Evolutionary conservation across 1,140 invertebrate genomes (phyloP).

Genomic region (Pararge aegeria): DNA sequence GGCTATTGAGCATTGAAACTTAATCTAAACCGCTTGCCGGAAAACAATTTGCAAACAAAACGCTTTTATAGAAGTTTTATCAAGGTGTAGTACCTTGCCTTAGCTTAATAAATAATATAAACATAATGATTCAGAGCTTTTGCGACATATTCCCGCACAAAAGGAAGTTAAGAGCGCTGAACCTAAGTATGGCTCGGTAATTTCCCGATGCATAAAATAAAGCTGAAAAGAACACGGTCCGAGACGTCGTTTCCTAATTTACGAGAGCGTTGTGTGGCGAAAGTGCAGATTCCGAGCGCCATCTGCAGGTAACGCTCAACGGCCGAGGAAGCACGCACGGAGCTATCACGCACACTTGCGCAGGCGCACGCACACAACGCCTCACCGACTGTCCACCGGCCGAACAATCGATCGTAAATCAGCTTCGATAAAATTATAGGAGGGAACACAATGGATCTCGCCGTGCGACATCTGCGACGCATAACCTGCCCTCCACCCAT

Average conservation of each 20-base stretch:
- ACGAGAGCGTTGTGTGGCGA: conserved; percentile 60
- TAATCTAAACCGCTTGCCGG: conserved; percentile 60
- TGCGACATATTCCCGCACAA: conserved; percentile 21
- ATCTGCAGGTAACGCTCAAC: conserved; percentile 65
- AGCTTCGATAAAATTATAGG: conserved; percentile 78
- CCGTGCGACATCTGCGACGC: conserved; percentile 52
- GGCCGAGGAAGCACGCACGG: conserved; percentile 45
- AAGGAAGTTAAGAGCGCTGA: conserved; percentile 26
- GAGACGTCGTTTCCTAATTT: conserved; percentile 68
- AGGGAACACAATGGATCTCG: conserved; percentile 76
- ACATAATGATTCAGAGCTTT: conserved; percentile 36
- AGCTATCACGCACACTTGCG: conserved; percentile 52
- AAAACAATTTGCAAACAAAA: conserved; percentile 28
- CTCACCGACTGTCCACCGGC: conserved; percentile 63
- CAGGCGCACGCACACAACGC: conserved; percentile 60
- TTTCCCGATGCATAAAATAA: conserved; percentile 56
- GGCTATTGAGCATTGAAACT: conserved; percentile 60
- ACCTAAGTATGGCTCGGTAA: conserved; percentile 33
- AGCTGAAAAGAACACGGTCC: conserved; percentile 48
- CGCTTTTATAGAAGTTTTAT: conserved; percentile 40
- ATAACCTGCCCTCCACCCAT: conserved; percentile 58
- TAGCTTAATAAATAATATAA: conserved; percentile 33
- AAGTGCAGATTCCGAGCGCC: conserved; percentile 53
- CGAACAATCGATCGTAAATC: conserved; percentile 79
- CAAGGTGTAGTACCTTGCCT: conserved; percentile 39